These are phyloP conservation scores for Diadema setosum DNA, from an alignment of 35 echinoderm and acorn worm species.

Conservation along the genomic window DNA sequence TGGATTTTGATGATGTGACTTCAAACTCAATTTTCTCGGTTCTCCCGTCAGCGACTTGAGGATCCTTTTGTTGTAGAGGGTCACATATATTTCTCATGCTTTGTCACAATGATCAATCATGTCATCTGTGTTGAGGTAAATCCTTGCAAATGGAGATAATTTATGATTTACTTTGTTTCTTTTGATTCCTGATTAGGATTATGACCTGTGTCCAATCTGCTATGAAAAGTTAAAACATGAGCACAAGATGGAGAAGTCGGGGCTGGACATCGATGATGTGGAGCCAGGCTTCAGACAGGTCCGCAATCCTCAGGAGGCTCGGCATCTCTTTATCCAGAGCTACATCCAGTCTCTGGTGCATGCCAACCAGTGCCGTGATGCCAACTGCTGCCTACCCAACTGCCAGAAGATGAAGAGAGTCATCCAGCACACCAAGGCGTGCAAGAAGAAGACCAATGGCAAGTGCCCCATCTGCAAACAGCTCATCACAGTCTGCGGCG, in stretches of 20 bases:
- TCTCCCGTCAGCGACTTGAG: too few relatives aligned
- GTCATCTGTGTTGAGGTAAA: too few relatives aligned
- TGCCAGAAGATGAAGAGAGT: constrained; percentile 99
- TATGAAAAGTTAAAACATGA: constrained; percentile 84
- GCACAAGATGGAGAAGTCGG: constrained; percentile 99
- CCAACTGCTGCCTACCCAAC: constrained; percentile 91
- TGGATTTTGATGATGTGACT: too few relatives aligned
- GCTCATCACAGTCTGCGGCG: constrained; percentile 96
- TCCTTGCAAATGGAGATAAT: too few relatives aligned
- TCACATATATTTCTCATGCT: too few relatives aligned
- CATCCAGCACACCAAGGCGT: constrained; percentile 92
- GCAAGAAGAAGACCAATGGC: constrained; percentile 97
- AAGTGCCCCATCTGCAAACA: constrained; percentile 99
- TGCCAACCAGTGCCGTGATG: constrained; percentile 97
- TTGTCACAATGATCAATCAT: too few relatives aligned
- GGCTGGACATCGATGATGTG: constrained; percentile 91
- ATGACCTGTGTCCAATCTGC: constrained; percentile 87
- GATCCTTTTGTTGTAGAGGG: too few relatives aligned
- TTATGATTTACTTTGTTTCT: too few relatives aligned
- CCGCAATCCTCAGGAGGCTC: constrained; percentile 94
- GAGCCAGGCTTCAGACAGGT: constrained; percentile 47
- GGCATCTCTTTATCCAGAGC: constrained; percentile 85
- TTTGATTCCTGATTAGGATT: constrained; percentile 90
- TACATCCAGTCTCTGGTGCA: constrained; percentile 98
- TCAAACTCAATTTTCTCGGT: too few relatives aligned